Evolutionary conservation across 2,888 invertebrate genomes (phyloP), one percentile per base, ranked within the genome.

Genomic region (Theretra japonica): DNA sequence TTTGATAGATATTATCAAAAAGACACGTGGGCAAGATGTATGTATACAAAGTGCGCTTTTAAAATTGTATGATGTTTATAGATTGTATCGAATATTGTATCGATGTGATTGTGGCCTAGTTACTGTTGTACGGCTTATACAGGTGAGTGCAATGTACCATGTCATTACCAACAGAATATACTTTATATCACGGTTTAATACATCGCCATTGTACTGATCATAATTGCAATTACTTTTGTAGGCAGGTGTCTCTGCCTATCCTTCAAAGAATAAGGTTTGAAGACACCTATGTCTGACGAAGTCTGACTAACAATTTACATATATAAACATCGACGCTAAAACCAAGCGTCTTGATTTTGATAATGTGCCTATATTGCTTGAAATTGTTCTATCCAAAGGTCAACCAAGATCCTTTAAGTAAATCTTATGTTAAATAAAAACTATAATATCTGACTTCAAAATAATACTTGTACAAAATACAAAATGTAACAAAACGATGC

Each of bases 31-130:
- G 15, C 11, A 48, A 65, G 48, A 65, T 17, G 23, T 65, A 15
- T 21, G 41, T 65, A 48, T 65, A 41, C 41, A 65, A 65, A 65
- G 23, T 65, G 62, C 62, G 65, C 65, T 65, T 65, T 65, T 65
- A 65, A 65, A 21, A 41, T 41, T 65, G 48, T 48, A 65, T 48
- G 41, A 65, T 65, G 17, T 60, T 60, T 65, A 65, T 65, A 65
- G 25, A 65, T 62, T 65, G 21, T 23, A 41, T 41, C 21, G 21
- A 23, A 50, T 50, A 50, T 4, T 58, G 15, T 65, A 41, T 65
- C 65, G 65, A 65, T 65, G 48, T 48, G 48, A 25, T 41, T 48
- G 65, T 65, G 65, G 65, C 48, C 23, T 65, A 65, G 62, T 65
- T 41, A 65, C 15, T 65, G n/a, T 21, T 23, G 21, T 65, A 5